Evolutionary conservation across 2,797 vertebrate species (phyloP).

Genomic region (Remorina albescens): DNA sequence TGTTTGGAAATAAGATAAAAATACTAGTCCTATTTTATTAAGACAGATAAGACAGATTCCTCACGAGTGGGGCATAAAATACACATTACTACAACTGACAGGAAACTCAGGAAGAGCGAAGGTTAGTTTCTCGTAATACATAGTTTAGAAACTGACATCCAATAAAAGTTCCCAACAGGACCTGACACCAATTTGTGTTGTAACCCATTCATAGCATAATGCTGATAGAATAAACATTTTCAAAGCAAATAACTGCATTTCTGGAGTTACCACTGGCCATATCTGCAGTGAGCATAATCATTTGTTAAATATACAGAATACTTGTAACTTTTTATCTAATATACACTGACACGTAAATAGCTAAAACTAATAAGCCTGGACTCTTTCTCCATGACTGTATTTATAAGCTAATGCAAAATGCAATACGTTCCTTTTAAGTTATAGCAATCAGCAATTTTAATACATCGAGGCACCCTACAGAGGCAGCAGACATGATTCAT

Average conservation of each 20-base stretch:
- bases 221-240: conserved; percentile 15
- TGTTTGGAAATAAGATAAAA: conserved; percentile 15
- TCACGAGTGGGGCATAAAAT: conserved; percentile 16
- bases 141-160: neutral
- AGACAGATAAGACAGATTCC: conserved; percentile 15
- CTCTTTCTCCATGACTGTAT: conserved; percentile 70
- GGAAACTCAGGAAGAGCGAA: conserved; percentile 29
- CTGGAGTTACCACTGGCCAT: conserved; percentile 3
- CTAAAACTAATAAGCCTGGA: conserved; percentile 70
- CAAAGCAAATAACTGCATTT: conserved; percentile 13
- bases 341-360: conserved; percentile 57
- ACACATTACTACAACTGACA: conserved; percentile 23
- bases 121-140: conserved; percentile 15
- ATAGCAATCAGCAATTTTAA: conserved; percentile 74
- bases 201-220: conserved; percentile 1
- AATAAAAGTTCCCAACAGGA: neutral
- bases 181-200: neutral
- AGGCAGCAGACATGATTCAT: conserved; percentile 79
- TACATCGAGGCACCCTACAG: conserved; percentile 71
- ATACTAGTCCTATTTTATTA: neutral
- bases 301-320: conserved; percentile 34
- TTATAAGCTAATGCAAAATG: conserved; percentile 80
- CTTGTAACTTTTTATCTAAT: conserved; percentile 39
- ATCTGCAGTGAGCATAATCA: conserved; percentile 17
- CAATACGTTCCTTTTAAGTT: conserved; percentile 77